These are phyloP conservation scores for Dynastes maya DNA, from an alignment of 2,888 invertebrate genomes.

Conservation along the genomic window DNA sequence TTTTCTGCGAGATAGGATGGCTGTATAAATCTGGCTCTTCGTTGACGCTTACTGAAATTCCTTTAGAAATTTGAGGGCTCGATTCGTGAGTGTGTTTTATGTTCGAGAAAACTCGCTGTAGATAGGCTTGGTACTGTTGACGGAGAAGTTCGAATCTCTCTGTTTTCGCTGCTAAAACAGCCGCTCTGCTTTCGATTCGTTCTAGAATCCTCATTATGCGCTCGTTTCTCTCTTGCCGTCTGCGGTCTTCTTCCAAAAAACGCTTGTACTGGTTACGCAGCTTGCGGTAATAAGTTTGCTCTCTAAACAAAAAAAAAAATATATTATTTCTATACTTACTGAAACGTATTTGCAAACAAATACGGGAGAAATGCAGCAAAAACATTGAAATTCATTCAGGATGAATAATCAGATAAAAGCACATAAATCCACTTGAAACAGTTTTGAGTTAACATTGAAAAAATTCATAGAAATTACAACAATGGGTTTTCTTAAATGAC, in stretches of 20 bases:
- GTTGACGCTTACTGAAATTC: conserved; percentile 39
- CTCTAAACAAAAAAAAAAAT: conserved; percentile 59
- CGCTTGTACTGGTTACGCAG: conserved; percentile 71
- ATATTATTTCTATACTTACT: background rate
- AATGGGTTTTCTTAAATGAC: no score
- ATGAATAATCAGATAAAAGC: no score
- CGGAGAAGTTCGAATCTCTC: conserved; percentile 73
- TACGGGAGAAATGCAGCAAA: no score
- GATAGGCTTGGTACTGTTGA: conserved; percentile 63
- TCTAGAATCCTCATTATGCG: conserved; percentile 74
- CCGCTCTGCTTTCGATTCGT: conserved; percentile 74
- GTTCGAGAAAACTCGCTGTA: conserved; percentile 54
- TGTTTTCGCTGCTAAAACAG: conserved; percentile 74
- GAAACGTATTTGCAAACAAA: no score
- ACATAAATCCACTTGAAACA: no score
- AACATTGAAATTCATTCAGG: no score
- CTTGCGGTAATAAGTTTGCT: conserved; percentile 65
- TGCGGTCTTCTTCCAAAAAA: conserved; percentile 75
- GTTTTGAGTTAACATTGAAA: no score
- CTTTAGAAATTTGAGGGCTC: conserved; percentile 21
- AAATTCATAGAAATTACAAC: no score
- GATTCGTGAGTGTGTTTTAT: background rate
- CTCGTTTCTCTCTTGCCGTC: conserved; percentile 76
- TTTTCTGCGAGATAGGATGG: conserved; percentile 39
- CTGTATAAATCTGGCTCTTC: conserved; percentile 33